Evolutionary conservation across 2,888 invertebrate species (phyloP), one percentile per base, ranked within the genome.

Genomic region (Epistrophe eligans): DNA sequence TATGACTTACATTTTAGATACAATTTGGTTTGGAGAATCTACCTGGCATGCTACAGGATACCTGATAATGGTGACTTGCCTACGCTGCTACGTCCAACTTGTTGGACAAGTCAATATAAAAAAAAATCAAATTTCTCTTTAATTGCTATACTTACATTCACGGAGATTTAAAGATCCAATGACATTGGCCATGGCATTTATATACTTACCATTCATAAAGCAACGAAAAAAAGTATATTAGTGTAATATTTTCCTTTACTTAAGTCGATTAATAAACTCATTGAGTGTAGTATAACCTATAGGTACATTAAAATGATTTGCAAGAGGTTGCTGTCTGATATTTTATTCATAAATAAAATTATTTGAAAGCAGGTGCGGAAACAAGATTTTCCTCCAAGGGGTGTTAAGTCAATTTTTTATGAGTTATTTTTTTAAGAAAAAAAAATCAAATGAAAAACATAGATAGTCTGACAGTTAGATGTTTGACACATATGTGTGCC

Each of bases 81-180:
- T 24, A 24, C 24, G 24, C 24, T 24, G 24, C 38, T 77, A 3
- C 19, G 19, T 9, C 19, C 11, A 70, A 77, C 60, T 71, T 8
- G 62, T 45, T 64, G 3, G 45, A 45, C 28, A 32, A 60, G 60
- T n/a, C 10, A 32, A 35, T 43, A 15, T 15, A n/a, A 17, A 3
- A 24, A 24, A 64, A 38, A 66, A 66, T 48, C n/a, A n/a, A 73
- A 80, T 73, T 74, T 73, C 58, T 58, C 79, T 73, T 66, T 58
- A 55, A 35, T 43, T 7, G 10, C n/a, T 11, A n/a, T n/a, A n/a
- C n/a, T n/a, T n/a, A 32, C 17, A 13, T 45, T 10, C 15, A 40
- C 17, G n/a, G 66, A 48, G 13, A 24, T 43, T 19, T 45, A 7
- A 62, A 71, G 71, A 52, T 72, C 32, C 79, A 79, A 66, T 60